These are phyloP conservation scores for Caenorhabditis drosophilae DNA, from an alignment of 2,888 invertebrate genomes.

Conservation along the genomic window DNA sequence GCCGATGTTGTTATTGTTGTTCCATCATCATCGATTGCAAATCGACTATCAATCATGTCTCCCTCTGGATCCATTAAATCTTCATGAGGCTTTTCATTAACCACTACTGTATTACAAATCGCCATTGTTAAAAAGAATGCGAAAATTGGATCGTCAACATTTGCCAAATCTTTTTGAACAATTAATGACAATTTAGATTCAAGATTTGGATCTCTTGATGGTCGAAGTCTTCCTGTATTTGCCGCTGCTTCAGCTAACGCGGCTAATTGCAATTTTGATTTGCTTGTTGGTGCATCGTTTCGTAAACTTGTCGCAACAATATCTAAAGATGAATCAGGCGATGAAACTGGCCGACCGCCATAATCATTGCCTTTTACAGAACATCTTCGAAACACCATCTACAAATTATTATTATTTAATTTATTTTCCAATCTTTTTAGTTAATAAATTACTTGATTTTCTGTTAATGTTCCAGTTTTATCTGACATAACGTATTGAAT, in stretches of 20 bases:
- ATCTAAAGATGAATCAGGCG: constrained; percentile 17
- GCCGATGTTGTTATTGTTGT: background rate
- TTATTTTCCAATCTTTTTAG: background rate
- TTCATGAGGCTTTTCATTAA: constrained; percentile 82
- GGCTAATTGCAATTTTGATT: constrained; percentile 22
- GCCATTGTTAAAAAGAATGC: constrained; percentile 86
- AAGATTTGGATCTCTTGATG: constrained; percentile 24
- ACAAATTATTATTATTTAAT: constrained; percentile 1
- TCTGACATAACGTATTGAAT: constrained; percentile 94
- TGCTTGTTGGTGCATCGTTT: constrained; percentile 19
- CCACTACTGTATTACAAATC: constrained; percentile 89
- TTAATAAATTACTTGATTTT: constrained; percentile 80
- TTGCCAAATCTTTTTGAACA: constrained; percentile 16
- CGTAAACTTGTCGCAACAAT: constrained; percentile 17
- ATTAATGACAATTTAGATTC: constrained; percentile 17
- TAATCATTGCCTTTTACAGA: constrained; percentile 88
- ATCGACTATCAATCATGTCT: constrained; percentile 41
- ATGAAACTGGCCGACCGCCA: constrained; percentile 43
- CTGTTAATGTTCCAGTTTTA: constrained; percentile 95
- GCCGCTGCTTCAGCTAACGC: constrained; percentile 35
- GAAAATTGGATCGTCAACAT: constrained; percentile 42
- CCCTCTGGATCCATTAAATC: constrained; percentile 55
- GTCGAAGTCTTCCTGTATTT: constrained; percentile 29
- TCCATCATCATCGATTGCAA: constrained; percentile 25
- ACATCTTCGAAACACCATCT: constrained; percentile 92